Evolutionary conservation across 92 coral and sea anemone species (phyloP).

Genomic region (Umimayanthus kanabou): DNA sequence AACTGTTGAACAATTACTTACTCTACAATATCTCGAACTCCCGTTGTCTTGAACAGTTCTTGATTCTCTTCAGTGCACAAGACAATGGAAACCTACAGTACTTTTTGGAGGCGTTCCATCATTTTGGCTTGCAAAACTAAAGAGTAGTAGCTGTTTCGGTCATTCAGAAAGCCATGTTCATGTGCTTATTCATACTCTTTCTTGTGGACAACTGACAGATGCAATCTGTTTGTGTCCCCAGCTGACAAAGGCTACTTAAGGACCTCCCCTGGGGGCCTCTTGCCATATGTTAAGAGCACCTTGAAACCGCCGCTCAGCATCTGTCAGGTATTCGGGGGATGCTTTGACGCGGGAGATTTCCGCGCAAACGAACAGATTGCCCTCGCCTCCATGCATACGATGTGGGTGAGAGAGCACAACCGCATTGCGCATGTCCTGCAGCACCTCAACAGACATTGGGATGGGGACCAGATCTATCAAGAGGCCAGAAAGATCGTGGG

Average conservation of each 20-base stretch:
- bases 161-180: no score
- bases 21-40: no score
- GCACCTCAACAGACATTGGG: conserved; percentile 75
- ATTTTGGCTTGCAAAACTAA: no score
- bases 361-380: conserved; percentile 97
- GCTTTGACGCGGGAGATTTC: conserved; percentile 95
- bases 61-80: no score
- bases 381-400: conserved; percentile 91
- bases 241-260: conserved; percentile 70
- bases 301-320: conserved; percentile 87
- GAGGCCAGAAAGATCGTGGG: conserved; percentile 95
- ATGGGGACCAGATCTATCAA: conserved; percentile 73
- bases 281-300: conserved; percentile 77
- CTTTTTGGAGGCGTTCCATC: no score
- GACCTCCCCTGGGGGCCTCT: conserved; percentile 64
- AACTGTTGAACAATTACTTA: no score
- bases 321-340: conserved; percentile 90
- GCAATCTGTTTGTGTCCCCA: conserved; percentile 13
- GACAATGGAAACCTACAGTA: no score
- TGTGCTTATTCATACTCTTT: no score
- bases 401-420: conserved; percentile 96
- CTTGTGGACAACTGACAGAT: no score
- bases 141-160: no score
- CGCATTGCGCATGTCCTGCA: conserved; percentile 72
- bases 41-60: no score